These are phyloP conservation scores for Macrotis lagotis DNA, from an alignment of 2,113 vertebrate genomes.

Conservation along the genomic window DNA sequence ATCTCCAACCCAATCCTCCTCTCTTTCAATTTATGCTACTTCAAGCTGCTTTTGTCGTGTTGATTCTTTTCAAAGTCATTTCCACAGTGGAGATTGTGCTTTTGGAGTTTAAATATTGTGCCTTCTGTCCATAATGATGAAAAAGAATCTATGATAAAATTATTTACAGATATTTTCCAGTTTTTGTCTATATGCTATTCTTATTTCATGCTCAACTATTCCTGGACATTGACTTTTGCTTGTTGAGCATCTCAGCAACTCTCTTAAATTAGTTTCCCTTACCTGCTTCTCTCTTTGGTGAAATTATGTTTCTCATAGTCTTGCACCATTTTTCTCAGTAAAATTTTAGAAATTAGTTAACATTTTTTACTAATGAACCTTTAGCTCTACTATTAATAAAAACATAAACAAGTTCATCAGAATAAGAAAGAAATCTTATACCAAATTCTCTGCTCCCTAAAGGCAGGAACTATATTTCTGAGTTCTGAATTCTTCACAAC, in stretches of 20 bases:
- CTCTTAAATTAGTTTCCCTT: neutral
- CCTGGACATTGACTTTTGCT: neutral
- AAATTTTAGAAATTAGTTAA: neutral
- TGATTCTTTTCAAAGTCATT: neutral
- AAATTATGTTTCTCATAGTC: neutral
- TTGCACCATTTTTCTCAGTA: neutral
- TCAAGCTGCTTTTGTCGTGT: neutral
- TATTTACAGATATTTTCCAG: neutral
- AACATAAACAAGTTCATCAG: neutral
- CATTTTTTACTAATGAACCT: neutral
- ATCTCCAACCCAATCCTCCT: neutral
- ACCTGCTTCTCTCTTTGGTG: neutral
- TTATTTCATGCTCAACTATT: neutral
- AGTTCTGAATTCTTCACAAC: constrained; percentile 15
- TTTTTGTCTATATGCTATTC: neutral
- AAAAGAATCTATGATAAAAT: neutral
- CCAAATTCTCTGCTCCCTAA: neutral
- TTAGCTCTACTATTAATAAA: neutral
- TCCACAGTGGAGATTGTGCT: neutral
- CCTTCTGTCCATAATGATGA: neutral
- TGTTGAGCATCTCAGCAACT: neutral
- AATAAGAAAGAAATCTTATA: constrained; percentile 2
- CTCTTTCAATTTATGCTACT: neutral
- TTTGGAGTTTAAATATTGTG: neutral
- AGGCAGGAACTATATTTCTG: neutral